These are phyloP conservation scores for Lepidurus couesii DNA, from an alignment of 1,140 invertebrate genomes.

Conservation along the genomic window DNA sequence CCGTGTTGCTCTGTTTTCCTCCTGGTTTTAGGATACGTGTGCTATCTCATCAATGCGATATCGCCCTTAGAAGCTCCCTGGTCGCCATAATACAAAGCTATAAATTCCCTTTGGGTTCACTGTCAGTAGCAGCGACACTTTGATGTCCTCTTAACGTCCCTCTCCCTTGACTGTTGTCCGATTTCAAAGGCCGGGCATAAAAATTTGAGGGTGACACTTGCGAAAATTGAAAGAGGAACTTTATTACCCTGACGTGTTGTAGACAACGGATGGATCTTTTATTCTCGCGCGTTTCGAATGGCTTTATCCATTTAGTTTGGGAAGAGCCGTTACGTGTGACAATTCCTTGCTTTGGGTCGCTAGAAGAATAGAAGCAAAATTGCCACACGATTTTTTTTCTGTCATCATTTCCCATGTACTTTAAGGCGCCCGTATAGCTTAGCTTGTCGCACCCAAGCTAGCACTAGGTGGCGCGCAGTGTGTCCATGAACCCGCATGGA, in stretches of 20 bases:
- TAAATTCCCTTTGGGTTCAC: conserved; percentile 11
- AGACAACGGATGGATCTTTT: not conserved
- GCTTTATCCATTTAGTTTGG: not conserved
- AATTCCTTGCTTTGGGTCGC: no score
- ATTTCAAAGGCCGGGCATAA: not conserved
- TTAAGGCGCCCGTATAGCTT: no score
- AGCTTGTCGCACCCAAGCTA: no score
- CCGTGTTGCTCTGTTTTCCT: not conserved
- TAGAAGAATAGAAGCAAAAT: no score
- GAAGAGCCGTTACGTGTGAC: no score
- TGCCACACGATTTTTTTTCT: no score
- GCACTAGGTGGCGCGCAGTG: no score
- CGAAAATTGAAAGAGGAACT: conserved; percentile 13
- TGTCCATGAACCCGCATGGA: no score
- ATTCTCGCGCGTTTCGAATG: not conserved
- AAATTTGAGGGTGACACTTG: conserved; percentile 1
- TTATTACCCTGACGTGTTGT: conserved; percentile 4
- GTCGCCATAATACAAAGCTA: conserved; percentile 6
- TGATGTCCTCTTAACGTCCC: conserved; percentile 15
- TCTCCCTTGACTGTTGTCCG: conserved; percentile 20
- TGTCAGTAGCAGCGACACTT: conserved; percentile 20
- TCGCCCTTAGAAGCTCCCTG: not conserved
- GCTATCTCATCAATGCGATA: conserved; percentile 19
- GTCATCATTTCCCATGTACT: no score
- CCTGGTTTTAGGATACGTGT: not conserved